Conservation (phyloP, 2,113 vertebrate species). For the Willisornis vidua region DNA sequence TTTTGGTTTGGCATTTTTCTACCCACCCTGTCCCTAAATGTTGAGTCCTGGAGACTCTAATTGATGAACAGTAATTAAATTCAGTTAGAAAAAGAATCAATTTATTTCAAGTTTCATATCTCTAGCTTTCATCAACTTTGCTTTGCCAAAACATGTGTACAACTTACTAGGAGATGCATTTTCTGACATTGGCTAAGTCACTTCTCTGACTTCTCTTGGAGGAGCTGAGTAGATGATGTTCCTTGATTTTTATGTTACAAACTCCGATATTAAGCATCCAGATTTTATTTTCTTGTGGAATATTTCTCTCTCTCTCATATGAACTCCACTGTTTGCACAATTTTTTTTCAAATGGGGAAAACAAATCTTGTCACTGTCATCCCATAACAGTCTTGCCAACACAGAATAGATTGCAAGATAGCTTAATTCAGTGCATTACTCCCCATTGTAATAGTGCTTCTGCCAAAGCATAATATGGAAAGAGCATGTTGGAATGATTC, state of each 20-base stretch:
- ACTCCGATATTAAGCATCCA: not conserved
- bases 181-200: not conserved
- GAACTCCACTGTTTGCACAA: not conserved
- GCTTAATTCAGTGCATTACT: not conserved
- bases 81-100: not conserved
- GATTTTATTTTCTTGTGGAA: not conserved
- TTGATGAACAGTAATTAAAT: not conserved
- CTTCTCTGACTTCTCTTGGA: not conserved
- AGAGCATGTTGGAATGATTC: constrained; percentile 7
- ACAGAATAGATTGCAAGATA: not conserved
- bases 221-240: not conserved
- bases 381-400: not conserved
- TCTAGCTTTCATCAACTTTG: not conserved
- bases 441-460: not conserved
- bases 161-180: not conserved
- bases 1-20: not conserved
- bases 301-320: not conserved
- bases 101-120: not conserved
- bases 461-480: not conserved
- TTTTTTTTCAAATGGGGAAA: not conserved
- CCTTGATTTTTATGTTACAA: not conserved
- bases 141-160: not conserved
- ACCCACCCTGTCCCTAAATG: fast-evolving
- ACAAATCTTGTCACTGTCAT: not conserved
- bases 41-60: not conserved